Percentiles rank a stretch among this genome's conserved stretches.
phyloP scores from a whole-genome alignment of 1,140 invertebrate species.

The Globodera ellingtonae region DNA sequence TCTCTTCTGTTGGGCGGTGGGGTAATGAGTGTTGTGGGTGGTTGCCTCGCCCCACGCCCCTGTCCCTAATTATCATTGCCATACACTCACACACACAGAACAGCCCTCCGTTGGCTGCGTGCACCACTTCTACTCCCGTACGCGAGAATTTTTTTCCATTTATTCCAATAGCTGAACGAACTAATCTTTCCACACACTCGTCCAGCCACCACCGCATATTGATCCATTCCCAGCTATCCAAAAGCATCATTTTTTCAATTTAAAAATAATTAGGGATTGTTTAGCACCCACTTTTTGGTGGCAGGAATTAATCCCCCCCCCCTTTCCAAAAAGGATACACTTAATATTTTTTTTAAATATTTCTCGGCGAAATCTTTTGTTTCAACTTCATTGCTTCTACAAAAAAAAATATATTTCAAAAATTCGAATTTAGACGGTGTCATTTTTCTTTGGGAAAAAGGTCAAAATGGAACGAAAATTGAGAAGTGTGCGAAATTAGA shows the following conservation, averaged over 20 bases:
- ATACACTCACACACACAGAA: neutral
- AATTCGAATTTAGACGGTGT: no score
- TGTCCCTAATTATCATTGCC: constrained; percentile 10
- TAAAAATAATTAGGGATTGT: neutral
- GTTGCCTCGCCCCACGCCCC: neutral
- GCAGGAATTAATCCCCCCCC: no score
- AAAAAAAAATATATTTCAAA: no score
- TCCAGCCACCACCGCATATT: neutral
- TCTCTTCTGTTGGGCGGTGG: neutral
- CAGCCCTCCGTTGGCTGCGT: neutral
- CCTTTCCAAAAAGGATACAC: no score
- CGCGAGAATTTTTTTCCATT: neutral
- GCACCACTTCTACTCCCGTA: neutral
- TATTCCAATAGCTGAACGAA: neutral
- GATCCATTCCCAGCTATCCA: neutral
- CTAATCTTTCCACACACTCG: neutral
- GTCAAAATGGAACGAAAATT: neutral
- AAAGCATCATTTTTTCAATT: neutral
- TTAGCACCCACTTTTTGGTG: neutral
- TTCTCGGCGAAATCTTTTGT: no score
- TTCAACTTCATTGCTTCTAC: no score
- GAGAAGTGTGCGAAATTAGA: constrained; percentile 11
- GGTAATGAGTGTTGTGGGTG: constrained; percentile 10
- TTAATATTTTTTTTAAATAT: no score
- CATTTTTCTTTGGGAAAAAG: no score